Evolutionary conservation across 2,888 invertebrate genomes (phyloP), one percentile per base, ranked within the genome.

Genomic region (Taenaris catops): DNA sequence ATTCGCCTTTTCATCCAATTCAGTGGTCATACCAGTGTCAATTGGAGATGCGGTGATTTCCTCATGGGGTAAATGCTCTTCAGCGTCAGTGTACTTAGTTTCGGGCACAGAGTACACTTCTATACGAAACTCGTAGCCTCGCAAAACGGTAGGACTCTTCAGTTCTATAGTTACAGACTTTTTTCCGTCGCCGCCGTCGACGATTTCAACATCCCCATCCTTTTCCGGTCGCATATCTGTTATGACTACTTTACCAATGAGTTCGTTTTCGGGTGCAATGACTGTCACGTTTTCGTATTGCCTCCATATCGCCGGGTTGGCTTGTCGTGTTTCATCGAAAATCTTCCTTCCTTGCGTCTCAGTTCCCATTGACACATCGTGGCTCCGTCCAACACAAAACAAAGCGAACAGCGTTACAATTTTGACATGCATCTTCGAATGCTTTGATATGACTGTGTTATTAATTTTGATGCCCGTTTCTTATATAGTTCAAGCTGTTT

Each of bases 121-220:
- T 1, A 84, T 53, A 11, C 63, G 60, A 44, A 83, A 84, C 10
- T 71, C 63, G 29, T 64, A 73, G 28, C 84, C 84, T 49, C 81
- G 58, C 14, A 84, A 60, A 1, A 69, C 60, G 4, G 80, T 65
- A 0, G 84, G 84, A 21, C 84, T 80, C 48, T 78, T 72, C 1
- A 86, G 48, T 48, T 80, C 68, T 4, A 86, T 51, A 0, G 76
- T 79, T 2, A 81, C 74, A 33, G 65, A 74, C 18, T 64, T 62
- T 18, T 73, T 51, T 41, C 80, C 79, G 25, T 58, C 60, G 40
- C 84, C 84, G 0, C 84, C 84, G 25, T 72, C 67, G 0, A 72
- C 50, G 4, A 86, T 66, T 38, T 53, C 53, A 0, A 58, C 80
- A 40, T 74, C 72, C 9, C 84, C 84, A 33, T 83, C 71, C 48